Base-by-base conservation (phyloP, 53 echinoderm and acorn worm species). In the Hippasteria phrygiana region DNA sequence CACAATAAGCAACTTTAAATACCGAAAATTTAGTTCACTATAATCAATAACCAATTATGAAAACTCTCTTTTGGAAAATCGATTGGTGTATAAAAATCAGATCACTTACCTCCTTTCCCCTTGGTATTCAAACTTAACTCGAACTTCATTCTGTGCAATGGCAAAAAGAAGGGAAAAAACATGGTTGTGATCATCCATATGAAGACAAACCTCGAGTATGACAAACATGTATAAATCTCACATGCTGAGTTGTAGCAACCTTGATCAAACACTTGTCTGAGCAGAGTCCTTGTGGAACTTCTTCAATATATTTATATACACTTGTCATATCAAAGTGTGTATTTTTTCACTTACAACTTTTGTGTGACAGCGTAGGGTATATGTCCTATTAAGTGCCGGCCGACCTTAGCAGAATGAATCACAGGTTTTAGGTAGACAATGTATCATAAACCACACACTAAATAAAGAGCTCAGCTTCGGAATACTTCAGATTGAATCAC, bases 61-160 rank as follows among this genome's bases (percentile, higher is more conserved):
- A n/a, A n/a, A n/a, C n/a, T n/a, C n/a, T n/a, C n/a, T 75, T n/a
- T 5, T 7, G 5, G 46, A 45, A 5, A 7, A 59, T 41, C 43
- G 75, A 42, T 46, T 3, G 43, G 43, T 24, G 26, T 26, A 59
- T 1, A 26, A 18, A 59, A n/a, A 24, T 59, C n/a, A n/a, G 26
- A 79, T 24, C 5, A 24, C 89, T 91, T 80, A 95, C 95, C 95
- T 95, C 73, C 89, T 95, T 85, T 95, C 93, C 13, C 89, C 91
- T 41, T 93, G 88, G 62, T 76, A 95, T 83, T 95, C 95, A 76
- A 95, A 95, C 87, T 95, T 95, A 70, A 95, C 93, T 55, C 95
- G 87, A 54, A 95, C 91, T 42, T 93, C 93, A 91, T 89, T 92
- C 93, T 95, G 95, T 27, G 51, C 16, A 78, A 74, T 36, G 29